Base-by-base conservation (phyloP, 2,113 vertebrate species). In the Neogale vison region DNA sequence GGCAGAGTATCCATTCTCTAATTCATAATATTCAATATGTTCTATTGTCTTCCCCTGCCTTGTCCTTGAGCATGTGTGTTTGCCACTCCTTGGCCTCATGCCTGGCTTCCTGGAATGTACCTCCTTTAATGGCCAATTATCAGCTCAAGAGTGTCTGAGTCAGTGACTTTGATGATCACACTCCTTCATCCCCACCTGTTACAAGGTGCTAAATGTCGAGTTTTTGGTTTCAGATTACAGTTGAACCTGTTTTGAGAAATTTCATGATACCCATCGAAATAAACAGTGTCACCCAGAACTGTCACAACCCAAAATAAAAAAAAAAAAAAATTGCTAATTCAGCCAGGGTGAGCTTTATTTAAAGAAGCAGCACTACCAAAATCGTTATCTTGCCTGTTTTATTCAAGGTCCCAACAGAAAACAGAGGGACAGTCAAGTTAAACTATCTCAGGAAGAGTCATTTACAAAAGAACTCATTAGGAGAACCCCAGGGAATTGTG, bases 241-340 rank as follows among this genome's bases (percentile, higher is more conserved):
- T 83, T 83, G 91, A 96, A 96, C 96, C 24, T 82, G 23, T 95
- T 97, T 97, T 52, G 90, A 96, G 76, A 93, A 87, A 67, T 95
- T 96, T 77, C 42, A 80, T 92, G 96, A 93, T 79, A 81, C 34
- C 47, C 85, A 94, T 71, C 88, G 92, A 97, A 93, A 93, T 80
- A 96, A 87, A 91, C 36, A 82, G 18, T 72, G 69, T 95, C 93
- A 92, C 57, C 82, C 79, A 92, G 31, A 96, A 83, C 61, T 93
- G 87, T 96, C 96, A 96, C 31, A 87, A 65, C 13, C 18, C 26
- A 90, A 93, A 84, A 90, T 0, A 95, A 55, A 96, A 95, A 91
- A 96, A 42, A 42, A 18, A 59, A 52, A 52, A 52, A 52, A 52
- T 52, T 52, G 4, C 20, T 71, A 36, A 57, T 86, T 95, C 88